Base-by-base conservation (phyloP, 2,888 invertebrate genomes). In the Oscheius sp. region DNA sequence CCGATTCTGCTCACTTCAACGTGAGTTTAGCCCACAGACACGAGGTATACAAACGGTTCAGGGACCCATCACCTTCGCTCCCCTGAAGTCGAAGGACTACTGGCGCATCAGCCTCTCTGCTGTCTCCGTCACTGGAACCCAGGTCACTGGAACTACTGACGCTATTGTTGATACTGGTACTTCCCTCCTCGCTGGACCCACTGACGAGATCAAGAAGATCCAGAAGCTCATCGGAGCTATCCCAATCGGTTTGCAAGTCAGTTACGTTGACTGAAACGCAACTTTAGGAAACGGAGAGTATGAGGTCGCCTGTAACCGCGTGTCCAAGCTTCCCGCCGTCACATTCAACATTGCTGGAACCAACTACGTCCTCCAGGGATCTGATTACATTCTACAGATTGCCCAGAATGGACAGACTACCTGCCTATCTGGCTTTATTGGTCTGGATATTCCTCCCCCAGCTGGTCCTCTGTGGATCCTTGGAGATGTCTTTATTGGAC, bases 131-230 rank as follows among this genome's bases (percentile, higher is more conserved):
- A 58, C 63, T 4, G 80, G 79, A 33, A 70, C 68, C 29, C 70
- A 70, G 53, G 50, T 73, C 65, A 79, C 73, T 66, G 82, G 80
- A 76, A 74, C 76, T 95, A 97, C 97, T 90, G 92, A 95, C 91
- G 96, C 96, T 9, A 96, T 96, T 90, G 96, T 96, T 29, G 96
- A 96, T 91, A 96, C 96, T 55, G 96, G 96, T 85, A 99, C 98
- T 80, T 96, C 96, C 76, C 93, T 98, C 72, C 93, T 98, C 89
- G 96, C 94, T 81, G 97, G 97, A 21, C 99, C 99, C 33, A 89
- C 42, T 37, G 65, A 51, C 53, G 4, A 50, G n/a, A 68, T 55
- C 55, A 37, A 35, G 50, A 92, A 92, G 37, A 93, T 99, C 73
- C 96, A 98, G 91, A 91, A 93, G 89, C 84, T 87, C 51, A 90